Base-by-base conservation (phyloP, 2,888 invertebrate genomes). In the Nudaria mundana region DNA sequence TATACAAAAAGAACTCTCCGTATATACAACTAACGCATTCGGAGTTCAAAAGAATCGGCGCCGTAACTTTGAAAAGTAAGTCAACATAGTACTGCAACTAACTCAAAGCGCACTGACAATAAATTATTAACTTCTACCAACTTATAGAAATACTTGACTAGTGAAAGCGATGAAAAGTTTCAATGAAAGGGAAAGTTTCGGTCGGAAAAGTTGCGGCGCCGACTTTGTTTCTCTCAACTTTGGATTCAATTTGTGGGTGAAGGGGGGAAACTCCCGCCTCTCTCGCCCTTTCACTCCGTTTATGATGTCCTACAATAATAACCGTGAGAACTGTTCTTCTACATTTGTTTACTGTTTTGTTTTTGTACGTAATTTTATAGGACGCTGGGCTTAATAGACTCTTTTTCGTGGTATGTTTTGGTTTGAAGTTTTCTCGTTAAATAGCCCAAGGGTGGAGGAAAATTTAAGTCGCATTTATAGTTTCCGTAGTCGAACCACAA, bases 181-280 rank as follows among this genome's bases (percentile, higher is more conserved):
- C 73, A 65, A 47, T 56, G 66, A 69, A 84, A 77, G 83, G 64
- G 82, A 87, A 74, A 87, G 81, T 76, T 60, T 44, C 37, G 68
- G 66, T 73, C 63, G 76, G 66, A 68, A 79, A 86, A 85, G 79
- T 87, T 85, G 70, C 57, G 63, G 56, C 56, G 54, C 61, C 47
- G 76, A 82, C 79, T 81, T 84, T 86, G 86, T 86, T 86, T 74
- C 76, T 63, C 65, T 57, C 66, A 82, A 86, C 77, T 85, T 83
- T 71, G 69, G 67, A 79, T 81, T 78, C 81, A 77, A 82, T 84
- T 79, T 73, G 71, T 67, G 74, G 75, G 65, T 55, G 65, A 60
- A 23, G 37, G 54, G 44, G 28, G 30, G 24, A 7, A 8, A 55
- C 11, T 47, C 56, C 51, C 56, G 36, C 63, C 50, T 61, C 61